Evolutionary conservation across 2,888 invertebrate species (phyloP).

Genomic region (Macaria notata): DNA sequence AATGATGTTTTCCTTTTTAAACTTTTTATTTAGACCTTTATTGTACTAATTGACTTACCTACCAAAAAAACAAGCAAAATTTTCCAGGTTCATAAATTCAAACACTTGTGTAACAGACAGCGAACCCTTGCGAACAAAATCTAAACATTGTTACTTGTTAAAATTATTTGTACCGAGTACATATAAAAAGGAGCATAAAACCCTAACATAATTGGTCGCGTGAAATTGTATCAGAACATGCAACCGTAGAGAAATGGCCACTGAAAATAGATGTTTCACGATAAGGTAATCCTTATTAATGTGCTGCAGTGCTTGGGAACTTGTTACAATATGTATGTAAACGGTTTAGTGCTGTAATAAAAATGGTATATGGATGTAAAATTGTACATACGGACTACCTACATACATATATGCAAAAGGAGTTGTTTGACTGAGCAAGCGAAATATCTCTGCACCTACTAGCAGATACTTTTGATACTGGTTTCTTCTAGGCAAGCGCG

Average conservation of each 20-base stretch:
- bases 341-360: not conserved
- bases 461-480: too few species aligned
- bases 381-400: too few species aligned
- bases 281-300: slow-evolving; percentile 16
- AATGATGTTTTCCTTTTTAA: too few species aligned
- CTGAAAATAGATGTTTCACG: slow-evolving; percentile 16
- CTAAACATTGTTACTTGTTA: slow-evolving; percentile 11
- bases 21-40: too few species aligned
- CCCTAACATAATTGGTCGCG: slow-evolving; percentile 20
- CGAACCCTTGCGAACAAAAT: slow-evolving; percentile 6
- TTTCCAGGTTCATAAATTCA: too few species aligned
- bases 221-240: slow-evolving; percentile 37
- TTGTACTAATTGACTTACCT: too few species aligned
- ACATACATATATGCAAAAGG: too few species aligned
- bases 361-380: not conserved
- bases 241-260: slow-evolving; percentile 18
- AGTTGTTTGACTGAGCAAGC: too few species aligned
- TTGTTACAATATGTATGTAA: not conserved
- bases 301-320: slow-evolving; percentile 7
- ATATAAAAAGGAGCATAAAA: slow-evolving; percentile 15
- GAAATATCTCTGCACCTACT: too few species aligned
- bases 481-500: too few species aligned
- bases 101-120: too few species aligned
- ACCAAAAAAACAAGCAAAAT: too few species aligned
- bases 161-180: slow-evolving; percentile 11